These are phyloP conservation scores for Bettongia penicillata DNA, from an alignment of 2,113 vertebrate species.

Conservation along the genomic window DNA sequence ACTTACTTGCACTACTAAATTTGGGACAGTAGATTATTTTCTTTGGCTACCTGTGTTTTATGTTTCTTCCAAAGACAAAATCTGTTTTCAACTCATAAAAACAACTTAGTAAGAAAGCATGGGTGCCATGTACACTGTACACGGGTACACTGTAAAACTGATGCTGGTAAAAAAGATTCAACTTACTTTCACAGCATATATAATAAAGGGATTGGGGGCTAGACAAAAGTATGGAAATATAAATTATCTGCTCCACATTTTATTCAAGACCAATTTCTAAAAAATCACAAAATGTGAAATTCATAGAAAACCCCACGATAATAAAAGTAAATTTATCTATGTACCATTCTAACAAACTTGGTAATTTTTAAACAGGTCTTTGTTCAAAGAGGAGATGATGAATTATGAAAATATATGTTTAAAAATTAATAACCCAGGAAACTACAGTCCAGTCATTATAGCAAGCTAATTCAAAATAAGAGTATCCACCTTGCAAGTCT, in stretches of 20 bases:
- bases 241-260: slow-evolving; percentile 20
- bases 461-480: slow-evolving; percentile 37
- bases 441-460: not conserved
- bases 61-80: too few species aligned
- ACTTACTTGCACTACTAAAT: too few species aligned
- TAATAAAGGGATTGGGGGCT: not conserved
- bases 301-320: slow-evolving; percentile 29
- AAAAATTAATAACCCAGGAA: slow-evolving; percentile 41
- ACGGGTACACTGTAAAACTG: too few species aligned
- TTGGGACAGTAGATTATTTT: too few species aligned
- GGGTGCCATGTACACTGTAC: too few species aligned
- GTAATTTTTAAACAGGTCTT: not conserved
- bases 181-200: too few species aligned
- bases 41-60: too few species aligned
- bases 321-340: slow-evolving; percentile 15
- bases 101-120: too few species aligned
- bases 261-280: slow-evolving; percentile 14
- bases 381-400: not conserved
- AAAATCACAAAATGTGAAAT: slow-evolving; percentile 22
- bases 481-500: not conserved
- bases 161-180: too few species aligned
- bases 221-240: not conserved
- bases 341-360: not conserved
- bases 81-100: too few species aligned
- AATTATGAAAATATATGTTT: not conserved